Percentiles rank a stretch among this genome's conserved stretches.
Evolutionary conservation across 2,797 vertebrate genomes (phyloP).

Genomic region (Hemibagrus guttatus): DNA sequence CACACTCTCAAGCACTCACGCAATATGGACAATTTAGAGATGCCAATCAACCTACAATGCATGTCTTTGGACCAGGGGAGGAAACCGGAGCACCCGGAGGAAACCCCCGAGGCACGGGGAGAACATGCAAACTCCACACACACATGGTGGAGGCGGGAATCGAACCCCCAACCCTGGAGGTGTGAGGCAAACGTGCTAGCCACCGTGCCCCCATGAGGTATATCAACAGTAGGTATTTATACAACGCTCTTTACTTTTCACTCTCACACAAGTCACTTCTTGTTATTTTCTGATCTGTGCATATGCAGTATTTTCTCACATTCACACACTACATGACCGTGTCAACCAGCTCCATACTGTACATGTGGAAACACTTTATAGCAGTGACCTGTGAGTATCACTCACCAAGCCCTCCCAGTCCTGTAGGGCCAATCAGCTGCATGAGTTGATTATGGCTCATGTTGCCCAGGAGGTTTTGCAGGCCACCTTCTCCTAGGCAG

Average conservation of each 20-base stretch:
- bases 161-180: no score
- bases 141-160: no score
- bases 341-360: not conserved
- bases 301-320: not conserved
- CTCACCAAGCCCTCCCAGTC: slow-evolving; percentile 92
- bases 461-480: slow-evolving; percentile 97
- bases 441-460: slow-evolving; percentile 99
- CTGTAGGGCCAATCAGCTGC: slow-evolving; percentile 97
- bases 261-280: not conserved
- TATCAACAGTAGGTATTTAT: not conserved
- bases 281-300: not conserved
- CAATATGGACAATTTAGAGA: no score
- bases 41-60: no score
- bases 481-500: slow-evolving; percentile 87
- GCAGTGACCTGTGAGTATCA: slow-evolving; percentile 1
- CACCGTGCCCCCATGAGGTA: no score
- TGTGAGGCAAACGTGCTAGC: no score
- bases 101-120: no score
- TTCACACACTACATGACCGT: not conserved
- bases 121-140: no score
- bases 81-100: no score
- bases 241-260: not conserved
- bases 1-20: no score
- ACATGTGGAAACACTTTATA: not conserved
- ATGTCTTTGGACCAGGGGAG: no score